Percentiles rank a stretch among this genome's conserved stretches.
phyloP scores from a whole-genome alignment of 2,888 invertebrate genomes.

The Deilephila elpenor region DNA sequence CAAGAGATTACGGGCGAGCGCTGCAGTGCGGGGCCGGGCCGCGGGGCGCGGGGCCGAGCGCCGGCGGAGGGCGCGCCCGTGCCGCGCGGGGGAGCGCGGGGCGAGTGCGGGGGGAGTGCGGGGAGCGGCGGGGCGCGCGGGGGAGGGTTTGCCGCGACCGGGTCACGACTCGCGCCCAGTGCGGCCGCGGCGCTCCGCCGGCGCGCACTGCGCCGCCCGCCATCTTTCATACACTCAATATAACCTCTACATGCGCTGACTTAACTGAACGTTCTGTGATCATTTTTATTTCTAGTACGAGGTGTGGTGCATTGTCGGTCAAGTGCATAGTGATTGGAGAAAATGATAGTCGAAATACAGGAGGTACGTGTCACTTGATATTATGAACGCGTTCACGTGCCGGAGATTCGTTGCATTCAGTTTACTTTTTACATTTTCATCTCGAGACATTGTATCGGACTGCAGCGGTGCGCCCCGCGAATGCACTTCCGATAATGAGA shows the following conservation, averaged over 20 bases:
- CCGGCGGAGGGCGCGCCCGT: constrained; percentile 3
- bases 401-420: neutral
- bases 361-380: constrained; percentile 62
- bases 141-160: constrained; percentile 66
- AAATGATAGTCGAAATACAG: constrained; percentile 81
- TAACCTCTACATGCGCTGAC: constrained; percentile 45
- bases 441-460: neutral
- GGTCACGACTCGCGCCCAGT: constrained; percentile 74
- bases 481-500: neutral
- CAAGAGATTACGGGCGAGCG: constrained; percentile 69
- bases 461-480: neutral
- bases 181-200: constrained; percentile 81
- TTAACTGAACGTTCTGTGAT: constrained; percentile 36
- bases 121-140: constrained; percentile 34
- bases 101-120: constrained; percentile 38
- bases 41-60: constrained; percentile 43
- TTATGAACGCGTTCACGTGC: neutral
- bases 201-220: constrained; percentile 72
- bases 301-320: constrained; percentile 40
- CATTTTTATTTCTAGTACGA: constrained; percentile 47
- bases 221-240: constrained; percentile 33
- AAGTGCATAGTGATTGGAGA: constrained; percentile 38
- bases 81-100: constrained; percentile 55
- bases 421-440: neutral
- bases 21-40: constrained; percentile 73